Percentiles rank a stretch among this genome's conserved stretches.
These are phyloP conservation scores for Peromyscus californicus DNA, from an alignment of 2,113 vertebrate species.

Conservation along the genomic window DNA sequence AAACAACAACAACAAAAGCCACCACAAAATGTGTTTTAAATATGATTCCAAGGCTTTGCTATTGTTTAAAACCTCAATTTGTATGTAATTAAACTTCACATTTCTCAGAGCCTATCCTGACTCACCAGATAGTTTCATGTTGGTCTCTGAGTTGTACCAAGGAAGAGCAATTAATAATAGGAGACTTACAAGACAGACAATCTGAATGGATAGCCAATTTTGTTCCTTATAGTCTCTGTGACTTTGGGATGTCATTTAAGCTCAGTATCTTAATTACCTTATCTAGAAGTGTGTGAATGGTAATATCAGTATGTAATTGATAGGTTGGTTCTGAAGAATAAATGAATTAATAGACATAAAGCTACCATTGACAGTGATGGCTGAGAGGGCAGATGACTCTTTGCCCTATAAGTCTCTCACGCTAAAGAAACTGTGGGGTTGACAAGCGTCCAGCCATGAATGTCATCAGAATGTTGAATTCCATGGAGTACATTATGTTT, in stretches of 20 bases:
- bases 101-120: not conserved
- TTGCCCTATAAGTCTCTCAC: not conserved
- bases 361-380: too few relatives aligned
- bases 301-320: too few relatives aligned
- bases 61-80: not conserved
- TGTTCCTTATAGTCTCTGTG: not conserved
- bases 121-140: too few relatives aligned
- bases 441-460: rapidly evolving
- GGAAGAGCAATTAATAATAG: too few relatives aligned
- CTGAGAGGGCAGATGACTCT: not conserved
- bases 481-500: rapidly evolving
- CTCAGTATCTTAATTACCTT: not conserved
- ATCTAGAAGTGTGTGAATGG: not conserved
- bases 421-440: not conserved
- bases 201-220: not conserved
- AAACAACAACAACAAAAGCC: not conserved
- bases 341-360: not conserved
- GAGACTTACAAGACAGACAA: not conserved
- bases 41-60: not conserved
- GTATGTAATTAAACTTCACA: not conserved
- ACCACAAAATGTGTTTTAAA: not conserved
- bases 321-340: not conserved
- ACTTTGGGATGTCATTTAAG: not conserved
- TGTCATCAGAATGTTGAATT: not conserved
- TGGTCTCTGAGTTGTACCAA: not conserved